A percentile compares a stretch with the other conserved stretches of the same genome.
These are phyloP conservation scores for Vimba vimba DNA, from an alignment of 2,113 vertebrate genomes.

Conservation along the genomic window DNA sequence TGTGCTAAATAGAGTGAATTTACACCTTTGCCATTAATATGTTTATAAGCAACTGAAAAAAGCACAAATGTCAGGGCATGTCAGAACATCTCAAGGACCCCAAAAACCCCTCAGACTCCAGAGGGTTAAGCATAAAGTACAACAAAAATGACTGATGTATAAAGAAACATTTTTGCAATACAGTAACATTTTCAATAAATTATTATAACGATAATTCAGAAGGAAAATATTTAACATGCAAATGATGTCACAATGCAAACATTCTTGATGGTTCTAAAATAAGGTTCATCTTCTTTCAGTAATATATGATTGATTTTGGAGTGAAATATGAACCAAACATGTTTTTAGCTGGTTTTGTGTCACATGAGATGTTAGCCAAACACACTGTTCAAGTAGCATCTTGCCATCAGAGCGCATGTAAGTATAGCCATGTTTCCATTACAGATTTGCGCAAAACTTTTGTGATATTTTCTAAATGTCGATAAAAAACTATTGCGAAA, in stretches of 20 bases:
- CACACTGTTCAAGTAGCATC: conserved; percentile 7
- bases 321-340: neutral
- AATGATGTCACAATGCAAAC: neutral
- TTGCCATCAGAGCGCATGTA: neutral
- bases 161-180: neutral
- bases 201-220: neutral
- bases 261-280: neutral
- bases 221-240: neutral
- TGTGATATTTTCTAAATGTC: too few species aligned
- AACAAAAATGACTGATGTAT: neutral
- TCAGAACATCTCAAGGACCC: too few species aligned
- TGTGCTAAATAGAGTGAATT: too few species aligned
- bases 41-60: too few species aligned
- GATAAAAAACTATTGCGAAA: too few species aligned
- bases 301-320: neutral
- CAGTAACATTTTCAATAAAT: neutral
- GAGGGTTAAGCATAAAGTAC: neutral
- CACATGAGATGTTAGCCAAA: neutral
- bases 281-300: neutral
- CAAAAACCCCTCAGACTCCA: too few species aligned
- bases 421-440: too few species aligned
- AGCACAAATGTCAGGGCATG: too few species aligned
- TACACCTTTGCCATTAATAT: too few species aligned
- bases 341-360: neutral
- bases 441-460: too few species aligned